Evolutionary conservation across 2,888 invertebrate genomes (phyloP).

Genomic region (Halictus ligatus): DNA sequence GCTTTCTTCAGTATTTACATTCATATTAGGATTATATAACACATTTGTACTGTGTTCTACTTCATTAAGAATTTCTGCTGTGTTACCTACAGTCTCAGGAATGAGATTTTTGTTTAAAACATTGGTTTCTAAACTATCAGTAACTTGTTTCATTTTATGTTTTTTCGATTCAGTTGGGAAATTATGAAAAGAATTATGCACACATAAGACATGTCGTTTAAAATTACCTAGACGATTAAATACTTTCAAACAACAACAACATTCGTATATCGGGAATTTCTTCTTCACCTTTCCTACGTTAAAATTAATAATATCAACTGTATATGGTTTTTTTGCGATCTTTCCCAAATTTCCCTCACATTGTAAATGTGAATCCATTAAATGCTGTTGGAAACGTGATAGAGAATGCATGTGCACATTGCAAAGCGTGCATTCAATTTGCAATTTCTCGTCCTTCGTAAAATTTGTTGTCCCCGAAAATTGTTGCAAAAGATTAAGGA

Average conservation of each 20-base stretch:
- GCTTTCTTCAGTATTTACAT: not conserved
- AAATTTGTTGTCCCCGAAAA: conserved; percentile 37
- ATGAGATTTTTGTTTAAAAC: not conserved
- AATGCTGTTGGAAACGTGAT: conserved; percentile 37
- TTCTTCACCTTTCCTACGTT: not conserved
- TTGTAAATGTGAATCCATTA: conserved; percentile 42
- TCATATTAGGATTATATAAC: not conserved
- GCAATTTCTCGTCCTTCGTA: conserved; percentile 11
- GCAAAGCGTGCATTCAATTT: conserved; percentile 47
- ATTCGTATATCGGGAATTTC: conserved; percentile 12
- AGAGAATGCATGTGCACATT: conserved; percentile 32
- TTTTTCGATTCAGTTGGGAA: too few relatives aligned
- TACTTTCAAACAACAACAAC: conserved; percentile 37
- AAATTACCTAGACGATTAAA: not conserved
- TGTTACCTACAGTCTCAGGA: not conserved
- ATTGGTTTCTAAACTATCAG: not conserved
- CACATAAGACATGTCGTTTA: not conserved
- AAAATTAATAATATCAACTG: conserved; percentile 23
- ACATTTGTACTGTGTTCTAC: conserved; percentile 1
- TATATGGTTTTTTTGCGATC: not conserved
- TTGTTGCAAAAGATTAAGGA: conserved; percentile 33
- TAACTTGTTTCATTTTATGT: not conserved
- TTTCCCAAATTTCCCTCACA: conserved; percentile 11
- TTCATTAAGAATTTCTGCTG: not conserved
- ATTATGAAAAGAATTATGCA: not conserved